phyloP scores from a whole-genome alignment of 2,888 invertebrate species.

The Netelia fuscicornis region DNA sequence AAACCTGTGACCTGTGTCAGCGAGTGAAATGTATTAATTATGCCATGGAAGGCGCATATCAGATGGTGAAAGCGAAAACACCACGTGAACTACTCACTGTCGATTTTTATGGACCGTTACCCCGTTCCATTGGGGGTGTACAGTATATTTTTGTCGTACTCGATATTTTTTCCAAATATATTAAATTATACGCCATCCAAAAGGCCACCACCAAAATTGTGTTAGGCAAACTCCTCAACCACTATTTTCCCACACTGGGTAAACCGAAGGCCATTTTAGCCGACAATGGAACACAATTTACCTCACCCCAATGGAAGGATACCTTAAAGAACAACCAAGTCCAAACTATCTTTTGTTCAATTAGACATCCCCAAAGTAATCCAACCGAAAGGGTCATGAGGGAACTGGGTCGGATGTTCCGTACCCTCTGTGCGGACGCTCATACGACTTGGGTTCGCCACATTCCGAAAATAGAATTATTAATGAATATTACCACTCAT shows the following conservation, averaged over 20 bases:
- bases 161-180: background rate
- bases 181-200: constrained; percentile 38
- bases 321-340: background rate
- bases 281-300: constrained; percentile 37
- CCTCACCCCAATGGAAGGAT: background rate
- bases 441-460: constrained; percentile 40
- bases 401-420: constrained; percentile 41
- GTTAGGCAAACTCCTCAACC: background rate
- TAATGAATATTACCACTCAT: constrained; percentile 46
- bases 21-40: background rate
- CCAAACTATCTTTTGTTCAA: constrained; percentile 16
- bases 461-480: constrained; percentile 3
- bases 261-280: background rate
- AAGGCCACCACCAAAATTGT: constrained; percentile 18
- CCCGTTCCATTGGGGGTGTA: constrained; percentile 8
- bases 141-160: constrained; percentile 41
- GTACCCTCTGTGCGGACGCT: constrained; percentile 15
- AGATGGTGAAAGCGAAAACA: background rate
- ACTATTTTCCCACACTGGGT: constrained; percentile 9
- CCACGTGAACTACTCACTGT: background rate
- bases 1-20: constrained; percentile 6
- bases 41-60: background rate
- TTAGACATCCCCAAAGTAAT: constrained; percentile 49
- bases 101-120: constrained; percentile 10
- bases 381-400: constrained; percentile 53